These are phyloP conservation scores for Gandaritis pyraliata DNA, from an alignment of 2,888 invertebrate genomes.

Conservation along the genomic window DNA sequence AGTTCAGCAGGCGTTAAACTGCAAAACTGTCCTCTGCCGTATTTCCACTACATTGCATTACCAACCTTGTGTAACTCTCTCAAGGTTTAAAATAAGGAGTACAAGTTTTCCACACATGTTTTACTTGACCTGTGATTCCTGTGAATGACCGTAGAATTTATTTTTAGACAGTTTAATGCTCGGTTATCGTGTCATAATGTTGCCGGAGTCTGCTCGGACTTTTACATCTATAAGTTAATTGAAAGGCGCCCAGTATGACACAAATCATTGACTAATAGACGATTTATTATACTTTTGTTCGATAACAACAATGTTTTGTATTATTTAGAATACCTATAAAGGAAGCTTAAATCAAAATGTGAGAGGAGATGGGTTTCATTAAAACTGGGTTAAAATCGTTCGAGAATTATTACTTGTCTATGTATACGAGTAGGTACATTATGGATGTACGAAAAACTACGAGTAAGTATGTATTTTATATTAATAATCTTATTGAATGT, in stretches of 20 bases:
- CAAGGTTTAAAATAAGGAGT: conserved; percentile 22
- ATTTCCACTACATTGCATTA: conserved; percentile 8
- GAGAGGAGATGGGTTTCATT: background rate
- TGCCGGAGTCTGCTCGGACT: conserved; percentile 31
- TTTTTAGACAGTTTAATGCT: conserved; percentile 46
- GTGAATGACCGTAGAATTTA: conserved; percentile 46
- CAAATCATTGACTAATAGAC: conserved; percentile 46
- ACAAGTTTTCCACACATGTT: conserved; percentile 34
- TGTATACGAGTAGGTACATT: too few species aligned
- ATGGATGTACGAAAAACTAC: too few species aligned
- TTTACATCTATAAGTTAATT: conserved; percentile 42
- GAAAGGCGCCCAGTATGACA: conserved; percentile 47
- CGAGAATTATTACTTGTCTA: background rate
- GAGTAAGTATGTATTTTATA: too few species aligned
- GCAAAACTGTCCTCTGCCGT: conserved; percentile 27
- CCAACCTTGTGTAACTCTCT: conserved; percentile 11
- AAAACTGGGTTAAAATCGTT: background rate
- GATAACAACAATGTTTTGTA: conserved; percentile 63
- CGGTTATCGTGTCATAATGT: conserved; percentile 44
- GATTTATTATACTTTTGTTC: conserved; percentile 50
- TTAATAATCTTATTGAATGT: background rate
- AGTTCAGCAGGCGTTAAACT: conserved; percentile 22
- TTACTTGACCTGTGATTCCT: conserved; percentile 43
- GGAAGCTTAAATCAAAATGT: conserved; percentile 64
- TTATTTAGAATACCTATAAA: conserved; percentile 51